Conservation (phyloP, 2,888 invertebrate genomes). For the Gastracanthus pulcherrimus region DNA sequence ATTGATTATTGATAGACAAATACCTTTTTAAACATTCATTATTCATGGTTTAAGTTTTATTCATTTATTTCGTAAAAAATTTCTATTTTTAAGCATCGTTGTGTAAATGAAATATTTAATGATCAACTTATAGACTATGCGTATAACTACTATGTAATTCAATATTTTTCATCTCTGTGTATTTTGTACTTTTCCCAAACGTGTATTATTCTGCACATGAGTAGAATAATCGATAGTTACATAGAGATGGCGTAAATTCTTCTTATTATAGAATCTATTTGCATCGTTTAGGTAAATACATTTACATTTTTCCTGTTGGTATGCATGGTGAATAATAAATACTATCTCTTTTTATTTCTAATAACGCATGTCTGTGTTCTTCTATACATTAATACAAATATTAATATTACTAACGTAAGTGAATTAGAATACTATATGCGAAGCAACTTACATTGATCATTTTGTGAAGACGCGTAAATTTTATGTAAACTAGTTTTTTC, state of each 20-base stretch:
- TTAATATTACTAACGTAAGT: no score
- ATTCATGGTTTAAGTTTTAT: background rate
- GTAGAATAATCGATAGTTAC: background rate
- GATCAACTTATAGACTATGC: conserved; percentile 1
- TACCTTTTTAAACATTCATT: background rate
- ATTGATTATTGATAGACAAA: conserved; percentile 16
- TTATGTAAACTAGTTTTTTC: no score
- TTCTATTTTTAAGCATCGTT: conserved; percentile 3
- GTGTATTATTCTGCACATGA: background rate
- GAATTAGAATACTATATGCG: no score
- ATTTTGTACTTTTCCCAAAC: background rate
- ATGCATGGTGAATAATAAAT: background rate
- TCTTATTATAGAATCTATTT: conserved; percentile 46
- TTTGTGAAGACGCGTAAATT: no score
- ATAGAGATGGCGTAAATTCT: background rate
- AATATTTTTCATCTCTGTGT: background rate
- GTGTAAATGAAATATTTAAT: conserved; percentile 17
- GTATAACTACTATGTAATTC: background rate
- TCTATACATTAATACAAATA: no score
- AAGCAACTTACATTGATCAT: no score
- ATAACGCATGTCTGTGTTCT: no score
- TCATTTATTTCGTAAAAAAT: background rate
- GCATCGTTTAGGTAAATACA: background rate
- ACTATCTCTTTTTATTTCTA: no score
- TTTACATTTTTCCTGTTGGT: background rate